phyloP scores from a whole-genome alignment of 1,140 invertebrate genomes.

The Eupeodes corollae region DNA sequence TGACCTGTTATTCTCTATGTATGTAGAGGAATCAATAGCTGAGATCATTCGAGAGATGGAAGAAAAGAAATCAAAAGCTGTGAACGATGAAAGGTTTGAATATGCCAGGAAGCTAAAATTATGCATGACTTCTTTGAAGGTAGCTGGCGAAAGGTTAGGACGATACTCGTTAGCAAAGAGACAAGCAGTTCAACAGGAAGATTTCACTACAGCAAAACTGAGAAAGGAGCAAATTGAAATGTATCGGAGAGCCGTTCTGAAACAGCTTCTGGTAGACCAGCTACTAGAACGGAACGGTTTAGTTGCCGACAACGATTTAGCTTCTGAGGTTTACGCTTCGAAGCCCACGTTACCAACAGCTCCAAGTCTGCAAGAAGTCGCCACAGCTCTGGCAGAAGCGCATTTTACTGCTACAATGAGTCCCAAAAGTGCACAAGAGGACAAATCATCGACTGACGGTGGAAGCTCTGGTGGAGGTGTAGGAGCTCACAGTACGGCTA shows the following conservation, averaged over 20 bases:
- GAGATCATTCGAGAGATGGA: constrained; percentile 80
- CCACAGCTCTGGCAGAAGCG: constrained; percentile 26
- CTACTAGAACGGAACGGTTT: constrained; percentile 71
- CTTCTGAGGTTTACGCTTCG: constrained; percentile 29
- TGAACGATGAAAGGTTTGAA: constrained; percentile 60
- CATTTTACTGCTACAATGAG: constrained; percentile 13
- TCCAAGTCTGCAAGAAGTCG: constrained; percentile 35
- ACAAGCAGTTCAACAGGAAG: constrained; percentile 79
- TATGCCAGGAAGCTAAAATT: constrained; percentile 82
- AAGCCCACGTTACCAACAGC: constrained; percentile 30
- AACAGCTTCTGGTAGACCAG: constrained; percentile 56
- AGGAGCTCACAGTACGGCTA: neutral
- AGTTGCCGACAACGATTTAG: constrained; percentile 24
- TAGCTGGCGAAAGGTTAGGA: constrained; percentile 77
- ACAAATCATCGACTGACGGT: constrained; percentile 23
- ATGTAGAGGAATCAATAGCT: constrained; percentile 86
- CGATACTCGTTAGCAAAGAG: constrained; percentile 84
- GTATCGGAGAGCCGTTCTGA: constrained; percentile 58
- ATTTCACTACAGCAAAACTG: constrained; percentile 77
- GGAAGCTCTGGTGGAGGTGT: constrained; percentile 6
- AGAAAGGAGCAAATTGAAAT: constrained; percentile 82
- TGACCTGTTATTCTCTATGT: constrained; percentile 94
- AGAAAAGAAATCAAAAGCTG: constrained; percentile 72
- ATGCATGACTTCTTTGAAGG: constrained; percentile 67
- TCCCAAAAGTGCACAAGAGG: constrained; percentile 21